A percentile compares a stretch with the other conserved stretches of the same genome.
Evolutionary conservation across 2,888 invertebrate species (phyloP).

Genomic region (Luperina nickerlii): DNA sequence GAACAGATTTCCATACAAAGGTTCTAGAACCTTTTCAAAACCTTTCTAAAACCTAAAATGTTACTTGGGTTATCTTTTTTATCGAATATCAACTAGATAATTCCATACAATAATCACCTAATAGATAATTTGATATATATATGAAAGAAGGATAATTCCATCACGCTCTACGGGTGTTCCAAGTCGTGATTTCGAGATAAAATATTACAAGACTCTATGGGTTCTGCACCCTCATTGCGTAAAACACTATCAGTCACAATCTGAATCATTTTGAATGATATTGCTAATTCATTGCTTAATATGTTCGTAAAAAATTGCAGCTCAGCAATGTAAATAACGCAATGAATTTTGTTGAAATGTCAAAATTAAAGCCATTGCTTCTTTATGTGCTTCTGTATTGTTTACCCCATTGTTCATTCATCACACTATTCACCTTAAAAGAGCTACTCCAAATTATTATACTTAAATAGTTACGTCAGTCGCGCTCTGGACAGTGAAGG

Average conservation of each 20-base stretch:
- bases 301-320: not conserved
- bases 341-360: not conserved
- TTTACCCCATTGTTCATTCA: too few species aligned
- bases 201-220: not conserved
- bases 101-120: not conserved
- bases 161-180: conserved; percentile 9
- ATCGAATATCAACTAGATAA: conserved; percentile 22
- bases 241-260: not conserved
- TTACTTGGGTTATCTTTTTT: conserved; percentile 42
- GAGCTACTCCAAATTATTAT: not conserved
- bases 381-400: too few species aligned
- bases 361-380: not conserved
- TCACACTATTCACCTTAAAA: not conserved
- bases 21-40: too few species aligned
- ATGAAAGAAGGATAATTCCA: conserved; percentile 1
- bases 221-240: not conserved
- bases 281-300: not conserved
- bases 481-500: not conserved
- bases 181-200: conserved; percentile 37
- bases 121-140: not conserved
- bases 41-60: too few species aligned
- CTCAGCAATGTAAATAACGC: not conserved
- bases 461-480: not conserved
- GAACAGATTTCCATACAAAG: too few species aligned
- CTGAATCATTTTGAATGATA: not conserved